Base-by-base conservation (phyloP, 2,888 invertebrate species). In the Nemotelus pantherinus region DNA sequence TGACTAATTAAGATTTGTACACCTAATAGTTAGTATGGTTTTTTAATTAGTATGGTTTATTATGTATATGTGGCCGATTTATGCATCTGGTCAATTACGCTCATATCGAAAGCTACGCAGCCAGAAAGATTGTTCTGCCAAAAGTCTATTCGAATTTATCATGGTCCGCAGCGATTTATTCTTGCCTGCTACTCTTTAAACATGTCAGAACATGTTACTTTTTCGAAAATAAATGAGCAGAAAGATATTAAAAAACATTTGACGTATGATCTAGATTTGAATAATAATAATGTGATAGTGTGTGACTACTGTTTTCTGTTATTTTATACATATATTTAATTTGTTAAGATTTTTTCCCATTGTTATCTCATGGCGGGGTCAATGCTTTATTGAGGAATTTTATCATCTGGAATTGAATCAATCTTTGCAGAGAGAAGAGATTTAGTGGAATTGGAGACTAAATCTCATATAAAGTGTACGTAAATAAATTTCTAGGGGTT, bases 251-350 rank as follows among this genome's bases (percentile, higher is more conserved):
- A 63, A 63, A 63, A 3, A 5, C 10, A 10, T 74, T 45, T 47
- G 74, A 48, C 50, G 74, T 74, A 10, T 47, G 48, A 63, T 72
- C 72, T 72, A 72, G 72, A 72, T 72, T 60, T 72, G 58, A 72
- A 72, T 72, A 60, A n/a, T 10, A 65, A 53, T 68, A 68, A 39
- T 43, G 53, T 68, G 25, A 68, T 43, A 44, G n/a, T 68, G 48
- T 60, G 72, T 58, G 47, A 47, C 72, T 72, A 48, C 63, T 43
- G 74, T 47, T 57, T 47, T 45, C 47, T 44, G 2, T 58, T 44
- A n/a, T 41, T 58, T 57, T 58, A 7, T 70, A 70, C 55, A 53
- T 72, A 7, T 55, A n/a, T 47, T 58, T 60, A 41, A 45, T 60
- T 72, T 45, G 44, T 72, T 58, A 72, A 41, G 43, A 72, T 72